Conservation (phyloP, 2,113 vertebrate genomes). For the Gobius niger region DNA sequence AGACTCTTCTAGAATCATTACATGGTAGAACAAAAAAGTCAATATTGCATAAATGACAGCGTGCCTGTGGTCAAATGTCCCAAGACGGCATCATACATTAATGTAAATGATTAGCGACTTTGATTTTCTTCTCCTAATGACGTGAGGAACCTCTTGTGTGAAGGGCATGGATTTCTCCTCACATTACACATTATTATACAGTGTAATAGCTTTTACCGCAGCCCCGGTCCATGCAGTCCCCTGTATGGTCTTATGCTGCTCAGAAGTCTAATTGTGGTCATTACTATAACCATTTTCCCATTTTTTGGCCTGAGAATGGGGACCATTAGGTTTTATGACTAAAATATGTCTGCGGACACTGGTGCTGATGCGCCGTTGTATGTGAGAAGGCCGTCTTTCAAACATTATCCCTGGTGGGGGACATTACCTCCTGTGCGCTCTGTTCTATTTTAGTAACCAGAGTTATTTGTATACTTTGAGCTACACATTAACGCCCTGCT, state of each 20-base stretch:
- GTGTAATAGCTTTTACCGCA: background rate
- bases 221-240: slow-evolving; percentile 17
- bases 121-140: background rate
- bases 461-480: slow-evolving; percentile 19
- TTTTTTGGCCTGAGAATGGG: slow-evolving; percentile 25
- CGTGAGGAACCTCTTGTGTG: background rate
- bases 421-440: slow-evolving; percentile 2
- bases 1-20: no score
- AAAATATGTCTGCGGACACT: slow-evolving; percentile 23
- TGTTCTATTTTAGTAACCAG: background rate
- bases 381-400: slow-evolving; percentile 2
- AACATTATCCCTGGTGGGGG: slow-evolving; percentile 6
- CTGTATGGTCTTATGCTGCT: slow-evolving; percentile 34
- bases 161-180: background rate
- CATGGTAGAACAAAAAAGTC: no score
- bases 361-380: background rate
- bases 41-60: no score
- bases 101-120: background rate
- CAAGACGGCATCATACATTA: background rate
- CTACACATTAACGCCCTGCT: slow-evolving; percentile 14
- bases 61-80: no score
- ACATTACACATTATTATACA: background rate
- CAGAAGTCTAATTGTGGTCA: slow-evolving; percentile 39
- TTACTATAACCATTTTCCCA: slow-evolving; percentile 30
- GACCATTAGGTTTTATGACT: slow-evolving; percentile 48